Base-by-base conservation (phyloP, 2,888 invertebrate genomes). In the Minunthozetes semirufus region DNA sequence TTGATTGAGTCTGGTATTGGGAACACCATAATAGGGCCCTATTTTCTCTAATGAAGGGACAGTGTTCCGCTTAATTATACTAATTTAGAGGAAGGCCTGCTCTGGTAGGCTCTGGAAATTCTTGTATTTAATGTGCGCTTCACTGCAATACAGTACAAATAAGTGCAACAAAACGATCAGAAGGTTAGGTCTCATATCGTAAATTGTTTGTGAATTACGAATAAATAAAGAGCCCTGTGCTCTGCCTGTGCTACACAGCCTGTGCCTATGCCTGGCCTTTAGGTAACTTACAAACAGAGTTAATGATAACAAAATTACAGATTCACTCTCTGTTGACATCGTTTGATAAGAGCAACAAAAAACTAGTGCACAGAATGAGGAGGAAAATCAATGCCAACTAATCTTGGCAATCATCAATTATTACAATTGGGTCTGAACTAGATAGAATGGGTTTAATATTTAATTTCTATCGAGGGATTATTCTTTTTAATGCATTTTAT, bases 231-330 rank as follows among this genome's bases (percentile, higher is more conserved):
- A 15, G 15, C 53, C 19, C 8, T 19, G n/a, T 19, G 2, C 53
- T 53, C 48, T 48, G 15, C 13, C 48, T 48, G 13, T 42, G 42
- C 48, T 48, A 33, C 33, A 33, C 33, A 33, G 3, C 33, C 33
- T 33, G 33, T 33, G 33, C 33, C 33, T 33, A 33, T 33, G 33
- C 8, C 33, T 33, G 33, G 33, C 33, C n/a, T 19, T 53, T 53
- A n/a, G 53, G 11, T 53, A 53, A 53, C n/a, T 19, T n/a, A 17
- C n/a, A 53, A 53, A 17, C 19, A 53, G 53, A 53, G 53, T 53
- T 53, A 53, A 53, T 53, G 53, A 53, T 53, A 53, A 53, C 53
- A 53, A 53, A 53, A 53, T 53, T 19, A n/a, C 19, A 19, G 53
- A 53, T 53, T 53, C 19, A 3, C n/a, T n/a, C 19, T 19, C n/a